A percentile compares a stretch with the other conserved stretches of the same genome.
Conservation (phyloP, 2,113 vertebrate species). For the Pituophis catenifer region DNA sequence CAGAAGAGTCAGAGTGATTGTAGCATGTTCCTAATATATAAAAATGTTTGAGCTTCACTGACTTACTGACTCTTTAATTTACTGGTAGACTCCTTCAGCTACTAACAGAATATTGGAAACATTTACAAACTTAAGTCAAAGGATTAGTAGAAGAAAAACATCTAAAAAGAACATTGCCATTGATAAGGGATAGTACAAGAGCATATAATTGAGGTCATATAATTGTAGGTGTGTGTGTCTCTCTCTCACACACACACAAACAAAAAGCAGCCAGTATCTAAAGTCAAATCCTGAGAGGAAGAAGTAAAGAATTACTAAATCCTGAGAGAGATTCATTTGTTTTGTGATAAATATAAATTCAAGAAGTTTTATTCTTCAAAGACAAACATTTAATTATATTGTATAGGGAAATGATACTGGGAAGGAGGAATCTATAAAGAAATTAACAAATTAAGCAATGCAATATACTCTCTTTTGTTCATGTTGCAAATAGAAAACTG, state of each 20-base stretch:
- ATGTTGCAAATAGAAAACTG: neutral
- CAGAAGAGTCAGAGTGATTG: constrained; percentile 42
- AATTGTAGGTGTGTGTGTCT: neutral
- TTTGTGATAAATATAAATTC: neutral
- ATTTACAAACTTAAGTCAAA: neutral
- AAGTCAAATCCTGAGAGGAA: neutral
- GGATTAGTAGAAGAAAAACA: neutral
- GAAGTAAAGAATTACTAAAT: neutral
- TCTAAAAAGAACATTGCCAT: neutral
- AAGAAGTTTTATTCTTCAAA: neutral
- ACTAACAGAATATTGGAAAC: neutral
- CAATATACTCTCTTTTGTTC: neutral
- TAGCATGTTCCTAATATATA: neutral
- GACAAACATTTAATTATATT: neutral
- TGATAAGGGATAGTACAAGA: neutral
- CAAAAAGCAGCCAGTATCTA: neutral
- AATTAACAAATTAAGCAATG: neutral
- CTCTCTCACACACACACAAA: too few species aligned
- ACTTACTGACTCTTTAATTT: neutral
- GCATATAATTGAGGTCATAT: neutral
- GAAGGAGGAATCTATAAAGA: neutral
- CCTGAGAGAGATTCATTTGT: neutral
- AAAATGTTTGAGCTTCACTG: neutral
- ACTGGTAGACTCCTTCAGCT: neutral
- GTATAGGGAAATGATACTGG: neutral